A percentile compares a stretch with the other conserved stretches of the same genome.
These are phyloP conservation scores for Chlorocebus sabaeus DNA, from an alignment of 2,113 vertebrate genomes.

Conservation along the genomic window DNA sequence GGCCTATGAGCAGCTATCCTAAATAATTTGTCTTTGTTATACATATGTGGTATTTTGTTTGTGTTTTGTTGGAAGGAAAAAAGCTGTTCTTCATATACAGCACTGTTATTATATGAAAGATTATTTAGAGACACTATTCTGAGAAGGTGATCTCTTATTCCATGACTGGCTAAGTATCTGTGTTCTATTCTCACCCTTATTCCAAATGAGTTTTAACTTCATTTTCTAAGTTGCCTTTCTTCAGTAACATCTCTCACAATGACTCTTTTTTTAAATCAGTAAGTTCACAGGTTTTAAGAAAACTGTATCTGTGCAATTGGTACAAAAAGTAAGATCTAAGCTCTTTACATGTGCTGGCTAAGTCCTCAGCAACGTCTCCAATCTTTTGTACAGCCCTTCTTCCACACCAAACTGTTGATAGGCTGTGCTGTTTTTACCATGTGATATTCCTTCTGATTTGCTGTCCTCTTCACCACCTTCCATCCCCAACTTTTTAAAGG, in stretches of 20 bases:
- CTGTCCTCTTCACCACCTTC: neutral
- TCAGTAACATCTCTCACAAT: neutral
- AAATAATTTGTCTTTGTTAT: conserved; percentile 11
- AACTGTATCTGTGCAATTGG: neutral
- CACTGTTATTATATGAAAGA: neutral
- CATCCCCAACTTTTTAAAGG: neutral
- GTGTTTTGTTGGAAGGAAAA: neutral
- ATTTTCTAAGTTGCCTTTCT: neutral
- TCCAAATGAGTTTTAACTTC: neutral
- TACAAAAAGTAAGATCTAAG: neutral
- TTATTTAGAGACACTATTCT: neutral
- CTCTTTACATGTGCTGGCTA: neutral
- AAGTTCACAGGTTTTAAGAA: neutral
- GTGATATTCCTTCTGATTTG: neutral
- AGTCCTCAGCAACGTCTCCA: neutral
- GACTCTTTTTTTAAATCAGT: neutral
- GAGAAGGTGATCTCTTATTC: neutral
- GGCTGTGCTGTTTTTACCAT: neutral
- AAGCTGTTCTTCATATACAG: neutral
- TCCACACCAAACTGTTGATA: neutral
- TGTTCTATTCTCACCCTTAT: neutral
- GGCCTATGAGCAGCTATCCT: neutral
- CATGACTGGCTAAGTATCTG: neutral
- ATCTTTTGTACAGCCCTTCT: neutral
- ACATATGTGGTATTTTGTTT: neutral